Evolutionary conservation across 2,888 invertebrate genomes (phyloP), one percentile per base, ranked within the genome.

Genomic region (Melanostoma mellinum): DNA sequence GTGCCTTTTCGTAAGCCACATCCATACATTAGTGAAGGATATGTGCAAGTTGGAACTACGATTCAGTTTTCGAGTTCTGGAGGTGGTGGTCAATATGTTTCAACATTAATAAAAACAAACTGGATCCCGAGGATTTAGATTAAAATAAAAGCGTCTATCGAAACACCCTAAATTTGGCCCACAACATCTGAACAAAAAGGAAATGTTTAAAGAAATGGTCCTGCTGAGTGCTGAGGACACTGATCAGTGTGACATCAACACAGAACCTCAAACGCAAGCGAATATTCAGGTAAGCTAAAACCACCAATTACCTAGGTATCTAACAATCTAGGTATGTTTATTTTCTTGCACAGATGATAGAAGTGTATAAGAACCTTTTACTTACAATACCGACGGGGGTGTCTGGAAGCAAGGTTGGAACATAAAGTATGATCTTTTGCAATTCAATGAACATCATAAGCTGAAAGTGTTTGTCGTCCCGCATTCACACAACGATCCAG

Each of bases 391-490:
- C 9, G 97, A 99, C 90, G 99, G 99, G 0, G 99, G 99, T 2
- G 97, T 94, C 0, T 99, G 99, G 99, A 99, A 99, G 89, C 99
- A 99, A 92, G 99, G 95, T 0, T 99, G 97, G 97, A n/a, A 95
- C 86, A 94, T 99, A n/a, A 94, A 94, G 82, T 95, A 96, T 69
- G 94, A 96, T 87, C 93, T 94, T 6, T 92, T 94, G 69, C 95
- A 96, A 86, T 98, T 97, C 95, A 95, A 94, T 88, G 87, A 87
- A 33, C 90, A 90, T 75, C 95, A 96, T 87, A 97, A 97, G 89
- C 92, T 99, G 0, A 96, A 96, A 38, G 97, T 99, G 0, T 97
- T 98, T 91, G 97, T 99, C 9, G 95, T 99, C 5, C 99, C 99
- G 0, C 99, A 99, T 92, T 40, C 20, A 20, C 20, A 20, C 20